A percentile compares a stretch with the other conserved stretches of the same genome.
phyloP scores from a whole-genome alignment of 2,113 vertebrate species.

The Eclectus roratus region DNA sequence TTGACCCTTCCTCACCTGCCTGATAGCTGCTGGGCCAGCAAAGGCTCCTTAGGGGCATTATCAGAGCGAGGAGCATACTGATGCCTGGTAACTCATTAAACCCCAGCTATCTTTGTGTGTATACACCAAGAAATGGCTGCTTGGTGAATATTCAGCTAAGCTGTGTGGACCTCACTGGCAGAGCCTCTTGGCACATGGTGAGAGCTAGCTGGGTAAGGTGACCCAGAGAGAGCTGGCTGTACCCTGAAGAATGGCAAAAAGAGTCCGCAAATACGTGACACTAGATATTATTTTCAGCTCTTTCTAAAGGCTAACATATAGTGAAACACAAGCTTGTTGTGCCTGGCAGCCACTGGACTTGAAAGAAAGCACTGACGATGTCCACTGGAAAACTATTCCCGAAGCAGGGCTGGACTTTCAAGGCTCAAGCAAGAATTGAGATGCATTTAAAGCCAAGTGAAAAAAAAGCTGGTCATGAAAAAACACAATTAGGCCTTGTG shows the following conservation, averaged over 20 bases:
- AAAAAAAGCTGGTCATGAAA: neutral
- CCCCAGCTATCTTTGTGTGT: neutral
- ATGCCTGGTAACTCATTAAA: neutral
- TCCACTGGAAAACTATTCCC: neutral
- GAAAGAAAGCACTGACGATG: neutral
- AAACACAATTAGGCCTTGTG: neutral
- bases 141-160: neutral
- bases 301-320: neutral
- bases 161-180: neutral
- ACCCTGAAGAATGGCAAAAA: neutral
- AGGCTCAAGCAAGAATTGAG: neutral
- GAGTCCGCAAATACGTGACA: neutral
- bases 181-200: neutral
- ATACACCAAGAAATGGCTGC: neutral
- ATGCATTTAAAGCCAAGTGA: neutral
- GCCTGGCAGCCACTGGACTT: neutral
- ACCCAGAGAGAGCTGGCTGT: neutral
- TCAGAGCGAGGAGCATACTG: neutral
- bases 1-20: neutral
- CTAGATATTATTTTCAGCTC: neutral
- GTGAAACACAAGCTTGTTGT: neutral
- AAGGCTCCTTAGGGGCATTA: neutral
- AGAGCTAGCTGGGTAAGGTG: neutral
- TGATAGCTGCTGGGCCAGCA: neutral
- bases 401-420: neutral